Conservation (phyloP, 2,888 invertebrate species). For the Papilio gigon region DNA sequence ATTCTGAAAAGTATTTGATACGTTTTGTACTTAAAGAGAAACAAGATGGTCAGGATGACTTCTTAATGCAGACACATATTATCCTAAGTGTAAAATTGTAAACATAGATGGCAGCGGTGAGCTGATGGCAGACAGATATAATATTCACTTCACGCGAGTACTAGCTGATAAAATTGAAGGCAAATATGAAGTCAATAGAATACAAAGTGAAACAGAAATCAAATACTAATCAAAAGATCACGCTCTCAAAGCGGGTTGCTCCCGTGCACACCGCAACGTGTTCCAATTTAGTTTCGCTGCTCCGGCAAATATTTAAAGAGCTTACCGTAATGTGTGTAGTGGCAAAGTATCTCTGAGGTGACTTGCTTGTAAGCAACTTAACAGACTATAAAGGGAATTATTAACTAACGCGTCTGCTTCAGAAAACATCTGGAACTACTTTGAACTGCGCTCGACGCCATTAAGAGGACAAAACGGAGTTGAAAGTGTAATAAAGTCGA, state of each 20-base stretch:
- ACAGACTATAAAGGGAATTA: slow-evolving; percentile 60
- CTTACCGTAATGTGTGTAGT: slow-evolving; percentile 42
- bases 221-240: slow-evolving; percentile 24
- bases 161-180: slow-evolving; percentile 1
- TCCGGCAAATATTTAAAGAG: slow-evolving; percentile 47
- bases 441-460: slow-evolving; percentile 33
- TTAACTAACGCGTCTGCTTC: slow-evolving; percentile 54
- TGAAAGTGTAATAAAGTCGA: slow-evolving; percentile 28
- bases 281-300: slow-evolving; percentile 47
- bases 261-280: slow-evolving; percentile 16
- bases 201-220: slow-evolving; percentile 13
- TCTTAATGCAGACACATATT: no score
- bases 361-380: slow-evolving; percentile 53
- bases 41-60: no score
- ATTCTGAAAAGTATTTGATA: no score
- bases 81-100: not conserved
- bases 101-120: no score
- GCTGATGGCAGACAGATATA: no score
- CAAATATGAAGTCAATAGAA: slow-evolving; percentile 12
- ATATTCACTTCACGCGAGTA: not conserved
- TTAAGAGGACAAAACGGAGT: slow-evolving; percentile 28
- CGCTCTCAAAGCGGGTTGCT: slow-evolving; percentile 10
- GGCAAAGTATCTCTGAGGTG: slow-evolving; percentile 37
- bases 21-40: no score
- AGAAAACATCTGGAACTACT: slow-evolving; percentile 50